Evolutionary conservation across 2,113 vertebrate genomes (phyloP).

Genomic region (Anolis carolinensis): DNA sequence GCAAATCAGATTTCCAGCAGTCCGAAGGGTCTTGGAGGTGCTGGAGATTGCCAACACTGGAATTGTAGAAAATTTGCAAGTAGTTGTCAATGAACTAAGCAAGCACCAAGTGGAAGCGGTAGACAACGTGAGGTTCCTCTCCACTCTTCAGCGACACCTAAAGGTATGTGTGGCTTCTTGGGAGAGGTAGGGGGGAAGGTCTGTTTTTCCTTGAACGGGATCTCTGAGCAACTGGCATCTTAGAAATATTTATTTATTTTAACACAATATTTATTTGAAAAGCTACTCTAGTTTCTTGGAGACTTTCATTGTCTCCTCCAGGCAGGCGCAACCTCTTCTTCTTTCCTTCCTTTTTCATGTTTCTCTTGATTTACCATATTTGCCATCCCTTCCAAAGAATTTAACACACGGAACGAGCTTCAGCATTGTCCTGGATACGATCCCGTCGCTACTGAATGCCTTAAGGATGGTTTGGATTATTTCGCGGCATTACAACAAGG

Average conservation of each 20-base stretch:
- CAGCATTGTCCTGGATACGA: slow-evolving; percentile 78
- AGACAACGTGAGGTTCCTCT: slow-evolving; percentile 85
- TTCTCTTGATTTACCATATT: background rate
- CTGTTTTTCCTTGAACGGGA: background rate
- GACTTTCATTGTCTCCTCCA: background rate
- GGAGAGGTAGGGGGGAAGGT: too few relatives aligned
- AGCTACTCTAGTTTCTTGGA: background rate
- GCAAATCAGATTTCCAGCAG: slow-evolving; percentile 81
- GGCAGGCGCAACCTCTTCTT: background rate
- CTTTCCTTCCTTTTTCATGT: background rate
- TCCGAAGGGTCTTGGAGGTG: slow-evolving; percentile 83
- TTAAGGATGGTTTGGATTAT: slow-evolving; percentile 89
- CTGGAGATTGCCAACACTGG: slow-evolving; percentile 74
- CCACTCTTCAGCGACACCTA: slow-evolving; percentile 85
- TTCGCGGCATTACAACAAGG: slow-evolving; percentile 88
- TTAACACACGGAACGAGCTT: slow-evolving; percentile 74
- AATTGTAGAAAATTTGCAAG: slow-evolving; percentile 75
- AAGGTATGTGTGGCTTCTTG: slow-evolving; percentile 75
- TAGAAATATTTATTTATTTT: background rate
- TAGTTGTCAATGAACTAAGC: slow-evolving; percentile 76
- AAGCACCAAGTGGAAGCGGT: slow-evolving; percentile 82
- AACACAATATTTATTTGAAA: too few relatives aligned
- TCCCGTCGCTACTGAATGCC: slow-evolving; percentile 85
- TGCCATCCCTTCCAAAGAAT: slow-evolving; percentile 57
- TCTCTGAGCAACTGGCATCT: background rate